A percentile compares a stretch with the other conserved stretches of the same genome.
These are phyloP conservation scores for Apoda limacodes DNA, from an alignment of 2,888 invertebrate species.

Conservation along the genomic window DNA sequence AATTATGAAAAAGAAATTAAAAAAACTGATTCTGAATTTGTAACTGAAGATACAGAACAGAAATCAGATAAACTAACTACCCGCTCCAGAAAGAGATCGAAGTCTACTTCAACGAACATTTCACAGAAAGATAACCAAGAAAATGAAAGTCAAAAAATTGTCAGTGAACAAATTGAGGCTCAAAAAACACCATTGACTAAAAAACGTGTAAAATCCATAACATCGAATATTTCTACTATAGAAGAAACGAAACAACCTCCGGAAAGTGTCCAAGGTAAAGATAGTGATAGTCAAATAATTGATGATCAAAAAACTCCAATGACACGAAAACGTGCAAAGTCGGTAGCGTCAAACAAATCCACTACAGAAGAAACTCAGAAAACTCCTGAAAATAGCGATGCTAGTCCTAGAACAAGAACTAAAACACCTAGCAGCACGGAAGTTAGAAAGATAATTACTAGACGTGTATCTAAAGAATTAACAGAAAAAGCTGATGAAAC, in stretches of 20 bases:
- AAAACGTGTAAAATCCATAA: constrained; percentile 21
- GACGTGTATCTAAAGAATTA: constrained; percentile 49
- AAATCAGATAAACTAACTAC: no score
- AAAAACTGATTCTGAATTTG: background rate
- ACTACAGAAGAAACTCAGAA: constrained; percentile 27
- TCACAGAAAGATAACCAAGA: constrained; percentile 14
- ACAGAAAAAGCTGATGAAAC: constrained; percentile 36
- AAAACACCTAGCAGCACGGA: constrained; percentile 45
- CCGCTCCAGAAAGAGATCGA: constrained; percentile 24
- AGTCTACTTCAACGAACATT: constrained; percentile 30
- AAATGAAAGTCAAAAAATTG: background rate
- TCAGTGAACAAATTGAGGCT: no score
- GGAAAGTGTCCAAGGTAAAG: constrained; percentile 2
- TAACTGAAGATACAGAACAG: no score
- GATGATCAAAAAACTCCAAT: constrained; percentile 33
- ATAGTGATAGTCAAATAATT: constrained; percentile 2
- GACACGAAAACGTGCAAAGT: constrained; percentile 42
- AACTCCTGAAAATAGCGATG: constrained; percentile 24
- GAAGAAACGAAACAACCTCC: no score
- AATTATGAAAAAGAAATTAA: constrained; percentile 5
- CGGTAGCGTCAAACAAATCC: constrained; percentile 35
- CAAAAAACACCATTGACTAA: constrained; percentile 14
- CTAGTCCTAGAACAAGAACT: constrained; percentile 23
- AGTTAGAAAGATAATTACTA: constrained; percentile 44
- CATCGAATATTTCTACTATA: constrained; percentile 20